Percentiles rank a stretch among this genome's conserved stretches.
Evolutionary conservation across 2,113 vertebrate species (phyloP).

Genomic region (Talpa occidentalis): DNA sequence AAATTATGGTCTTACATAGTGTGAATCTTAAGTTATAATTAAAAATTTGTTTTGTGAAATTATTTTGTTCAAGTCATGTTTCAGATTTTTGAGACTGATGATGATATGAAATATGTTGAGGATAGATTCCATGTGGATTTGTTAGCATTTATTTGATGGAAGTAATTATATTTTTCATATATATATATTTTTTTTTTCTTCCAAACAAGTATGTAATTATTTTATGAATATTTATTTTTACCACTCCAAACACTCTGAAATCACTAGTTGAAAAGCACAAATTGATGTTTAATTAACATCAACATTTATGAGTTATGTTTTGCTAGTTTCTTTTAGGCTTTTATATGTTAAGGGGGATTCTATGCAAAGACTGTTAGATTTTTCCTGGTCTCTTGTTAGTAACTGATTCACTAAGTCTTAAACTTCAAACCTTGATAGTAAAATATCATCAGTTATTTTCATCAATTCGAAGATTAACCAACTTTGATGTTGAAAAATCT

Average conservation of each 20-base stretch:
- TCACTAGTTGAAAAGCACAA: not conserved
- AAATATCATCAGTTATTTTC: not conserved
- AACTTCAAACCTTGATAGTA: not conserved
- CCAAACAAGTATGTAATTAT: not conserved
- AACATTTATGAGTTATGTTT: not conserved
- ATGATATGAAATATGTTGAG: not conserved
- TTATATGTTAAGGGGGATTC: not conserved
- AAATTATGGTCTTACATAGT: not conserved
- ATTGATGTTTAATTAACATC: not conserved
- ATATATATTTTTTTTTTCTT: too few species aligned
- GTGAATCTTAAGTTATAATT: not conserved
- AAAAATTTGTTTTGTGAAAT: slow-evolving; percentile 16
- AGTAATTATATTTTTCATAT: not conserved
- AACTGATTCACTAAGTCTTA: not conserved
- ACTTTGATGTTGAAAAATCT: slow-evolving; percentile 7
- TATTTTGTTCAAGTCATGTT: not conserved
- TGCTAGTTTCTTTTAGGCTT: not conserved
- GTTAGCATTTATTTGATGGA: not conserved
- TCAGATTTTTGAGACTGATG: not conserved
- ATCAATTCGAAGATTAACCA: not conserved
- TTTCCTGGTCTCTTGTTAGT: not conserved
- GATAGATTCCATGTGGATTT: not conserved
- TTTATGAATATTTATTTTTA: not conserved
- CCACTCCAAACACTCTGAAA: not conserved
- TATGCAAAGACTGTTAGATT: not conserved